phyloP scores from a whole-genome alignment of 2,113 vertebrate genomes.

The Daboia siamensis region DNA sequence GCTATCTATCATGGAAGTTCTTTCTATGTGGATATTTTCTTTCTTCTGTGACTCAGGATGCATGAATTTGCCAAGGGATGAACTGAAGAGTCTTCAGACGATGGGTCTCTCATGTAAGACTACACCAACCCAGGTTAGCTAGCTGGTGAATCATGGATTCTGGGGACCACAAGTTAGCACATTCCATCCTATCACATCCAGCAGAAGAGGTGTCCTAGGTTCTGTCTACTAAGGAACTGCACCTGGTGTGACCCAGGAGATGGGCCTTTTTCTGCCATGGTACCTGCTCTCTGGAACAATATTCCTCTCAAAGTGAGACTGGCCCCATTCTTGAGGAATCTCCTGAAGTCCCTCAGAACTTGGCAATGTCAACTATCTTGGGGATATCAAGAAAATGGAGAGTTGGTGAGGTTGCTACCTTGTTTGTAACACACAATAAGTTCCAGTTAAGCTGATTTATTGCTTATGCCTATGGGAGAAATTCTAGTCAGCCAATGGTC shows the following conservation, averaged over 20 bases:
- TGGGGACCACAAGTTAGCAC: background rate
- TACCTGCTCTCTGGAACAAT: background rate
- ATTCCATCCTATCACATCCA: background rate
- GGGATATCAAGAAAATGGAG: background rate
- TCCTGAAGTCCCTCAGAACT: background rate
- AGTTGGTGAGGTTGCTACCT: background rate
- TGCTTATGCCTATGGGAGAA: too few relatives aligned
- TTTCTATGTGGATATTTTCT: background rate
- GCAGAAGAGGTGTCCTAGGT: background rate
- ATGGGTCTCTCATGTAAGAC: background rate
- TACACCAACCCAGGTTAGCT: background rate
- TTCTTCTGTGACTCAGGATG: background rate
- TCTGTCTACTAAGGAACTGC: background rate
- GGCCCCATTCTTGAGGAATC: background rate
- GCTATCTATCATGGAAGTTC: conserved; percentile 9
- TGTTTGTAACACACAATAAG: background rate
- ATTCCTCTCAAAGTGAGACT: background rate
- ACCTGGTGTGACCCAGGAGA: background rate
- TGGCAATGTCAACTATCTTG: background rate
- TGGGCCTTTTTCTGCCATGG: background rate
- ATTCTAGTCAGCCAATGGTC: too few relatives aligned
- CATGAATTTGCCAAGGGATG: background rate
- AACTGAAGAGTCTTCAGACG: background rate
- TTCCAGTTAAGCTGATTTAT: background rate
- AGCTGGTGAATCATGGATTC: background rate